Percentiles rank a stretch among this genome's conserved stretches.
Conservation (phyloP, 2,888 invertebrate species). For the Augiades crinisus region DNA sequence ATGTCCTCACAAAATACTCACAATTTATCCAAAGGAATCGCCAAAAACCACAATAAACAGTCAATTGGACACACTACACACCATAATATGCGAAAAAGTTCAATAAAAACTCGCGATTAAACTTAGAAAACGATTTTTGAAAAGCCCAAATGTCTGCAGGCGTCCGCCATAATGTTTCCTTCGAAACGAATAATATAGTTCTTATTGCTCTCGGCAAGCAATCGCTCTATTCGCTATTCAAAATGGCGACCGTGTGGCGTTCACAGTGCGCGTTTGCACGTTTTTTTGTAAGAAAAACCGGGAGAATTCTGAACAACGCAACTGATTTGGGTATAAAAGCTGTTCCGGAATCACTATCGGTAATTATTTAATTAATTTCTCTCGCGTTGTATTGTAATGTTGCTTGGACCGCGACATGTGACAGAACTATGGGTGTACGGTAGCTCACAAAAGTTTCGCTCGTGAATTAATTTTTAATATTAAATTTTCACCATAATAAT, state of each 20-base stretch:
- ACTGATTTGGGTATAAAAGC: conserved; percentile 68
- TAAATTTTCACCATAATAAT: too few species aligned
- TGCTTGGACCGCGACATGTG: conserved; percentile 77
- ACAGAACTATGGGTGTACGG: conserved; percentile 76
- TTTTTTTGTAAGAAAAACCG: conserved; percentile 73
- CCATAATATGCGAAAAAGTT: conserved; percentile 81
- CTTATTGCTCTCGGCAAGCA: conserved; percentile 80
- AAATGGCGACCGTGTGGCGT: conserved; percentile 81
- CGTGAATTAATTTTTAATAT: conserved; percentile 24
- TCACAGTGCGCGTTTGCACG: conserved; percentile 76
- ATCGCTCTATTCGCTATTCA: conserved; percentile 82
- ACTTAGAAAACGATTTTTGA: conserved; percentile 82
- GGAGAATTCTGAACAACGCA: conserved; percentile 72
- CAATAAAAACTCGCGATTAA: conserved; percentile 79
- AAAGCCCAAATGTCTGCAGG: conserved; percentile 81
- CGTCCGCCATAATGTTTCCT: conserved; percentile 83
- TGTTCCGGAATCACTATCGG: conserved; percentile 67
- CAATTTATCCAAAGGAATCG: conserved; percentile 71
- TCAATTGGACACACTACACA: conserved; percentile 73
- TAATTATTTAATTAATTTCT: conserved; percentile 75
- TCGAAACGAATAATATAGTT: conserved; percentile 82
- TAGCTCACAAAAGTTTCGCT: conserved; percentile 54
- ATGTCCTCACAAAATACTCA: conserved; percentile 80
- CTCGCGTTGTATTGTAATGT: conserved; percentile 63
- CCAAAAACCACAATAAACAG: conserved; percentile 78